Conservation (phyloP, 2,113 vertebrate species). For the Paedocypris sp. region DNA sequence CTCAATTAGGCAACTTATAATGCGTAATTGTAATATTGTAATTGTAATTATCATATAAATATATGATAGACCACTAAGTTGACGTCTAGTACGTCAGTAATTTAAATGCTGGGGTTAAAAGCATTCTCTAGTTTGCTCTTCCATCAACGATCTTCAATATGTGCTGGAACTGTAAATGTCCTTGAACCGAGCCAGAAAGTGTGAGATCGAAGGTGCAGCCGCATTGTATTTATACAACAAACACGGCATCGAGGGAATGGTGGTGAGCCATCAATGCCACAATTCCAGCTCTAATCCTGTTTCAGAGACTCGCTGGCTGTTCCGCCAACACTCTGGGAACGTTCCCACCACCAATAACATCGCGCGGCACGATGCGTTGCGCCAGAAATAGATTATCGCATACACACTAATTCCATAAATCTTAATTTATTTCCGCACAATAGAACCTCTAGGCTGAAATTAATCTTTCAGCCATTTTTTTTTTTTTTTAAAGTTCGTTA, state of each 20-base stretch:
- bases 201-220: constrained; percentile 15
- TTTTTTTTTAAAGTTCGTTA: constrained; percentile 51
- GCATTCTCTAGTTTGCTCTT: no score
- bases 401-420: constrained; percentile 51
- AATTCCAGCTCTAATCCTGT: constrained; percentile 38
- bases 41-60: no score
- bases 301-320: constrained; percentile 32
- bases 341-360: constrained; percentile 16
- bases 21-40: no score
- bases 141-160: no score
- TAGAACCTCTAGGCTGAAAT: constrained; percentile 47
- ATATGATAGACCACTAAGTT: no score
- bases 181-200: constrained; percentile 55
- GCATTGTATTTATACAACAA: constrained; percentile 58
- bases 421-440: constrained; percentile 58
- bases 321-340: background rate
- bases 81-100: no score
- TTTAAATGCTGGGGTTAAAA: no score
- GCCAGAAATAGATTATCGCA: constrained; percentile 27
- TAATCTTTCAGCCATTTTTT: constrained; percentile 54
- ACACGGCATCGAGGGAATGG: constrained; percentile 44
- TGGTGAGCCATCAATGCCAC: constrained; percentile 41
- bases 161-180: no score
- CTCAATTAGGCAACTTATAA: no score
- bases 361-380: background rate